Evolutionary conservation across 1,140 invertebrate genomes (phyloP).

Genomic region (Manduca sexta): DNA sequence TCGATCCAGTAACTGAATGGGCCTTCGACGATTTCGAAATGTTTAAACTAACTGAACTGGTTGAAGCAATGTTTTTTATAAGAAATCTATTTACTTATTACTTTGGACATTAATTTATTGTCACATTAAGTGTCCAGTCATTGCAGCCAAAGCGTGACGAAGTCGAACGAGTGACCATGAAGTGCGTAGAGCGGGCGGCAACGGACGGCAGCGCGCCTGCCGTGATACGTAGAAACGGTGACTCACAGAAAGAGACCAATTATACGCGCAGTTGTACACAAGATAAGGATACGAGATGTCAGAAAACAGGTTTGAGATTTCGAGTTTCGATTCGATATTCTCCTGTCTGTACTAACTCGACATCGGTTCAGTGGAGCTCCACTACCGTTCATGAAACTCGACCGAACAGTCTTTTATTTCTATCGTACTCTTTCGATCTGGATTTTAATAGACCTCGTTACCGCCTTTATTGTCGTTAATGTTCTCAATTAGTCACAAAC

Average conservation of each 20-base stretch:
- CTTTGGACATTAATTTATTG: constrained; percentile 63
- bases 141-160: constrained; percentile 64
- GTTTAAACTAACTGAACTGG: constrained; percentile 16
- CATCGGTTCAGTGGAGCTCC: constrained; percentile 50
- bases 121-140: constrained; percentile 59
- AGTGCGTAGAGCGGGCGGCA: constrained; percentile 59
- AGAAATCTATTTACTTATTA: constrained; percentile 50
- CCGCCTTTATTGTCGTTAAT: constrained; percentile 15
- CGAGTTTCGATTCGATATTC: constrained; percentile 71
- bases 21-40: constrained; percentile 21
- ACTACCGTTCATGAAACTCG: constrained; percentile 31
- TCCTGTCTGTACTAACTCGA: constrained; percentile 62
- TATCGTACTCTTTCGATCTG: constrained; percentile 16
- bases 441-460: constrained; percentile 13
- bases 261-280: constrained; percentile 21
- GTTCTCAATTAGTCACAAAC: constrained; percentile 13
- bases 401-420: constrained; percentile 33
- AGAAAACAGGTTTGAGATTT: constrained; percentile 69
- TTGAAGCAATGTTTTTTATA: constrained; percentile 21
- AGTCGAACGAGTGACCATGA: constrained; percentile 68
- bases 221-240: constrained; percentile 66
- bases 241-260: constrained; percentile 52
- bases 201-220: constrained; percentile 23
- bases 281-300: constrained; percentile 40
- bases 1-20: constrained; percentile 3